Conservation (phyloP, 1,140 invertebrate genomes). For the Eulimnadia texana region DNA sequence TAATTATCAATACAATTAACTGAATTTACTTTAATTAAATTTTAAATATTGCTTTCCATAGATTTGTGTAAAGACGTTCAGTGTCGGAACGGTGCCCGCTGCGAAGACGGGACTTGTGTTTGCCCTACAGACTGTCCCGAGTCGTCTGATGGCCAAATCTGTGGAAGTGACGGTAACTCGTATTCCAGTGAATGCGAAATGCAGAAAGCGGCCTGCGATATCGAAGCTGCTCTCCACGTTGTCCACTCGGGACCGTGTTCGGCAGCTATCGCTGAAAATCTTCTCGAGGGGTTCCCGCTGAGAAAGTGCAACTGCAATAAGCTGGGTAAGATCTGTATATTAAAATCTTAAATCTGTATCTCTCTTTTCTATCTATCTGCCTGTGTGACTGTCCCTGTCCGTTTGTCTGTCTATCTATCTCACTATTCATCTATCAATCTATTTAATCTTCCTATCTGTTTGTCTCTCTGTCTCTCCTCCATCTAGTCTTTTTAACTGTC, state of each 20-base stretch:
- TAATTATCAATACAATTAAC: too few species aligned
- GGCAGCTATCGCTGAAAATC: not conserved
- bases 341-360: not conserved
- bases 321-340: constrained; percentile 32
- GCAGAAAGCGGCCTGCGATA: constrained; percentile 43
- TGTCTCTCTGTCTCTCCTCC: not conserved
- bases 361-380: constrained; percentile 14
- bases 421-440: not conserved
- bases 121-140: constrained; percentile 58
- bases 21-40: too few species aligned
- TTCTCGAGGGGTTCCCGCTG: not conserved
- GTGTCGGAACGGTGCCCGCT: constrained; percentile 63
- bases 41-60: too few species aligned
- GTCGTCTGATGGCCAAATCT: constrained; percentile 38
- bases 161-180: constrained; percentile 65
- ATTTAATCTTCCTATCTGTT: not conserved
- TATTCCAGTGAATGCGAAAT: constrained; percentile 75
- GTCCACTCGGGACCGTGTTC: constrained; percentile 17
- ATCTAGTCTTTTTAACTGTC: not conserved
- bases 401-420: too few species aligned
- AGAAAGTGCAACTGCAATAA: constrained; percentile 48
- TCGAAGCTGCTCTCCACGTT: constrained; percentile 25
- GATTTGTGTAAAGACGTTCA: constrained; percentile 60
- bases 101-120: constrained; percentile 65
- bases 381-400: constrained; percentile 1